These are phyloP conservation scores for Lepus townsendii DNA, from an alignment of 2,797 vertebrate genomes.

Conservation along the genomic window DNA sequence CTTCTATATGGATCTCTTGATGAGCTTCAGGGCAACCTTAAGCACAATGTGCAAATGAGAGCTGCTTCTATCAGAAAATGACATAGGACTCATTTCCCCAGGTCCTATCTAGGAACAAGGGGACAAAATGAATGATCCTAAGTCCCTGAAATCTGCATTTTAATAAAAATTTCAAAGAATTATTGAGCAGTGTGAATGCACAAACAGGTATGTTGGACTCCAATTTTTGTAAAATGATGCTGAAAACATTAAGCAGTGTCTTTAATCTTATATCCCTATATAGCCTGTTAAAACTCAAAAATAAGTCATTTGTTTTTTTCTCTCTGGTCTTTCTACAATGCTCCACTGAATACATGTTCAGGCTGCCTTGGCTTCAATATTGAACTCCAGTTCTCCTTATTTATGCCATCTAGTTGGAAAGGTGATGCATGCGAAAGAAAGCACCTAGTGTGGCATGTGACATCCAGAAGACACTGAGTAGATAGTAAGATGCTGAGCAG, in stretches of 20 bases:
- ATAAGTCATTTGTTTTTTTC: neutral
- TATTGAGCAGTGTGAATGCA: neutral
- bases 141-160: neutral
- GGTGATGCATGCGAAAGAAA: neutral
- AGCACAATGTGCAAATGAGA: neutral
- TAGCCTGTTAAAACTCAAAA: neutral
- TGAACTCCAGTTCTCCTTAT: neutral
- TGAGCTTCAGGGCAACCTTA: neutral
- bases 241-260: neutral
- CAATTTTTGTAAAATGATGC: neutral
- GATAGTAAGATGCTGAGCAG: neutral
- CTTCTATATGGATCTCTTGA: neutral
- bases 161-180: constrained; percentile 22
- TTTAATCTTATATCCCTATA: fast-evolving
- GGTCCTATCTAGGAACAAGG: neutral
- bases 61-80: neutral
- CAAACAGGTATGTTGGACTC: neutral
- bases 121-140: neutral
- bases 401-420: neutral
- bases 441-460: fast-evolving
- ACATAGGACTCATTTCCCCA: neutral
- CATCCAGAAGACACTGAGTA: neutral
- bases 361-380: neutral
- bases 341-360: neutral
- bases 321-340: neutral